Evolutionary conservation across 1,140 invertebrate genomes (phyloP), one percentile per base, ranked within the genome.

Genomic region (Hestina assimilis): DNA sequence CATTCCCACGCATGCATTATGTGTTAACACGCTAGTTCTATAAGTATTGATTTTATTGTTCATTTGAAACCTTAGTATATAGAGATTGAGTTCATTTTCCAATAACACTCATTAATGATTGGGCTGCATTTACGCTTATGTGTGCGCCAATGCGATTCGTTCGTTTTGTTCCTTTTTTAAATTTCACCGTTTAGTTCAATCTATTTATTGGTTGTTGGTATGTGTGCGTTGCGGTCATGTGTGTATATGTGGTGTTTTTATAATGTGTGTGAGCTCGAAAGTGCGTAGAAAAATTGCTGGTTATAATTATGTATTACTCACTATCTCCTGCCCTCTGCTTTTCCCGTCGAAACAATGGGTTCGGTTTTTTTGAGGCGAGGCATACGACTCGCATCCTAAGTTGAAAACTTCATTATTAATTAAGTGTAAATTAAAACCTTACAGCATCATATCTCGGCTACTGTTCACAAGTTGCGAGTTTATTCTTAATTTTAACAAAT

Each of bases 131-230:
- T 66, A 40, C 59, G 43, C 50, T 6, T 8, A 61, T 76, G 85
- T 86, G 81, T 85, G 85, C 48, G 77, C 61, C 70, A 69, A 71
- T 73, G 72, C 73, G 76, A 83, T 79, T 83, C 77, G 79, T 75
- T 79, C 72, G 75, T 88, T 88, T 88, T 85, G 72, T 88, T 88
- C 81, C 76, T 88, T 88, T 87, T 88, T 87, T 87, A 86, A 86
- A 87, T 86, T 87, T 86, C 84, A 87, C 83, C 84, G 81, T 87
- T 87, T 87, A 87, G 84, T 86, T 82, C 83, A 85, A 87, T 87
- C 84, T 87, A 87, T 85, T 87, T 87, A 87, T 87, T 87, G 84
- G 84, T 74, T 72, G 72, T 75, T 63, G 28, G 55, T 50, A 17
- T 69, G 84, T 87, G 84, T 84, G 81, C 54, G 72, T 72, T 66